These are phyloP conservation scores for Sylvia atricapilla DNA, from an alignment of 2,113 vertebrate species.

Conservation along the genomic window DNA sequence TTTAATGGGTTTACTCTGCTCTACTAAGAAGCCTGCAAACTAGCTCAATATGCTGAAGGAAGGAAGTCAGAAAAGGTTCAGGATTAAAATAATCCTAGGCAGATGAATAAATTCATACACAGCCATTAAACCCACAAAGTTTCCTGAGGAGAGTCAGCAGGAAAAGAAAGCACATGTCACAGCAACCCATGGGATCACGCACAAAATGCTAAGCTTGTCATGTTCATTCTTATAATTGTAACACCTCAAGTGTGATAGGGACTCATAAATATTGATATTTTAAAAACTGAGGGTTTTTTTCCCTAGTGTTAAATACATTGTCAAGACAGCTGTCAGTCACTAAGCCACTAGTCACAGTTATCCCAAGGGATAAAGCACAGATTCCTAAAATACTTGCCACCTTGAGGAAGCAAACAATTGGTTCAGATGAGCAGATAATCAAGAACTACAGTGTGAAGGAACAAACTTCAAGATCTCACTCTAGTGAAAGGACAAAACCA, in stretches of 20 bases:
- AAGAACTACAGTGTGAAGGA: neutral
- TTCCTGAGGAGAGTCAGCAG: neutral
- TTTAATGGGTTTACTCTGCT: neutral
- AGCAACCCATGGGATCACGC: neutral
- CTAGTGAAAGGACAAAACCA: neutral
- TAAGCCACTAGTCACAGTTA: neutral
- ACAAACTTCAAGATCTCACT: neutral
- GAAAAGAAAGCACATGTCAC: neutral
- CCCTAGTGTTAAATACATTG: neutral
- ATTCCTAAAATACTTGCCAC: neutral
- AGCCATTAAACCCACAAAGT: neutral
- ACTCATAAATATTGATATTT: slow-evolving; percentile 24
- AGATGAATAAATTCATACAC: neutral
- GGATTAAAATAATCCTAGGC: neutral
- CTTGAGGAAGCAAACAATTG: neutral
- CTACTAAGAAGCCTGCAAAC: neutral
- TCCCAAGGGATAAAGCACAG: neutral
- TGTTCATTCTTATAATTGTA: neutral
- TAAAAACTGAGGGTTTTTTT: neutral
- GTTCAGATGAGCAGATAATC: neutral
- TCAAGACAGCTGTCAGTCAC: slow-evolving; percentile 11
- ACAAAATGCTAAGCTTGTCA: neutral
- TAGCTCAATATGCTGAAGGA: neutral
- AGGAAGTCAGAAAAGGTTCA: neutral
- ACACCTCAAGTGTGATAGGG: neutral